Conservation (phyloP, 2,113 vertebrate species). For the Nymphicus hollandicus region DNA sequence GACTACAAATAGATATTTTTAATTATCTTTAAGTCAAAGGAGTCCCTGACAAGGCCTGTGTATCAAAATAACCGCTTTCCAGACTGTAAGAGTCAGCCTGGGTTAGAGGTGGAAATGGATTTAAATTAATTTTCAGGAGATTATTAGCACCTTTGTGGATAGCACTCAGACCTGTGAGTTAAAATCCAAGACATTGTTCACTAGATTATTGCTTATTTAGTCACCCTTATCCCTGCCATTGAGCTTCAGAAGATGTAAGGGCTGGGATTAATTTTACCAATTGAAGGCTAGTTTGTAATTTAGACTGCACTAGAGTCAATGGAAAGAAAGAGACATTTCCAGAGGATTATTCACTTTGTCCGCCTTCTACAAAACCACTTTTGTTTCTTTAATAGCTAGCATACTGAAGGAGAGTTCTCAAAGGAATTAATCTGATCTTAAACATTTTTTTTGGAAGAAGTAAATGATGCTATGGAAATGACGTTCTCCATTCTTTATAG, state of each 20-base stretch:
- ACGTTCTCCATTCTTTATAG: neutral
- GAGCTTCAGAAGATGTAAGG: neutral
- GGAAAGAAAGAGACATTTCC: neutral
- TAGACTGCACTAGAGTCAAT: neutral
- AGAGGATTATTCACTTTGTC: neutral
- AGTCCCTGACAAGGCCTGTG: neutral
- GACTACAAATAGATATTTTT: neutral
- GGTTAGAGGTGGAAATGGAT: neutral
- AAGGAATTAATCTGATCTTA: neutral
- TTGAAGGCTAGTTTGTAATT: neutral
- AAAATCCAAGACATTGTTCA: neutral
- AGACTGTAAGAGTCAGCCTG: neutral
- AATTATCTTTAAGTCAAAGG: neutral
- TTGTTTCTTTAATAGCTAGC: neutral
- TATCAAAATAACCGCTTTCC: neutral
- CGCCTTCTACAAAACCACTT: neutral
- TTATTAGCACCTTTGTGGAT: neutral
- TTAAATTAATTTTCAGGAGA: neutral
- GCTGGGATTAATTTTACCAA: neutral
- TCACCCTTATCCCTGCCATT: neutral
- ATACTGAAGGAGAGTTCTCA: neutral
- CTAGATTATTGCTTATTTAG: neutral
- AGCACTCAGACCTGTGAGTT: neutral
- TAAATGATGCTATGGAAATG: neutral
- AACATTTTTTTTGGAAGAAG: neutral